A percentile compares a stretch with the other conserved stretches of the same genome.
Evolutionary conservation across 2,888 invertebrate genomes (phyloP).

Genomic region (Cinara cedri): DNA sequence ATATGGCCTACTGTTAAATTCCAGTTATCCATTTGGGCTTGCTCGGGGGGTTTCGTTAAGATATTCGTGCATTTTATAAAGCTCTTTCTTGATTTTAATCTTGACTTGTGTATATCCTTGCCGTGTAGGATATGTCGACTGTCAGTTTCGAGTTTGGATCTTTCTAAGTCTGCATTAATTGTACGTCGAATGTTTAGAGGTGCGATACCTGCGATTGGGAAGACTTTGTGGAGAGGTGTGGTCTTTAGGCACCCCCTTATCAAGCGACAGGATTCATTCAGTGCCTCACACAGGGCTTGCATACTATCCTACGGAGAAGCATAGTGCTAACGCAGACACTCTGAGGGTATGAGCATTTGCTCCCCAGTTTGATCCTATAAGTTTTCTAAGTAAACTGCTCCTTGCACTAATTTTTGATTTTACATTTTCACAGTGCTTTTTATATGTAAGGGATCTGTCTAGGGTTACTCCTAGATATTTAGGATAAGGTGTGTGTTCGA

Average conservation of each 20-base stretch:
- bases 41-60: neutral
- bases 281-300: slow-evolving; percentile 47
- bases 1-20: neutral
- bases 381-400: slow-evolving; percentile 58
- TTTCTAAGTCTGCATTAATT: neutral
- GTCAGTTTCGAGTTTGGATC: neutral
- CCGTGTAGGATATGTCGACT: neutral
- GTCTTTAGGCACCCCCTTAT: neutral
- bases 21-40: neutral
- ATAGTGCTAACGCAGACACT: slow-evolving; percentile 47
- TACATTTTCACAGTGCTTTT: slow-evolving; percentile 57
- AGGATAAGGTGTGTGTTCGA: slow-evolving; percentile 46
- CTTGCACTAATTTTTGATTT: slow-evolving; percentile 57
- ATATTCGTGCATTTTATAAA: neutral
- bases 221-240: neutral
- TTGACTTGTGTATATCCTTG: neutral
- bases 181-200: neutral
- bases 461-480: slow-evolving; percentile 59
- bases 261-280: neutral
- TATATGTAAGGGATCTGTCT: slow-evolving; percentile 58
- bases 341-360: slow-evolving; percentile 56
- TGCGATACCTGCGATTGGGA: slow-evolving; percentile 1
- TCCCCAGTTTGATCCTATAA: slow-evolving; percentile 56
- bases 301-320: slow-evolving; percentile 57
- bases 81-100: neutral